These are phyloP conservation scores for Malthinus seriepunctatus DNA, from an alignment of 2,888 invertebrate genomes.

Conservation along the genomic window DNA sequence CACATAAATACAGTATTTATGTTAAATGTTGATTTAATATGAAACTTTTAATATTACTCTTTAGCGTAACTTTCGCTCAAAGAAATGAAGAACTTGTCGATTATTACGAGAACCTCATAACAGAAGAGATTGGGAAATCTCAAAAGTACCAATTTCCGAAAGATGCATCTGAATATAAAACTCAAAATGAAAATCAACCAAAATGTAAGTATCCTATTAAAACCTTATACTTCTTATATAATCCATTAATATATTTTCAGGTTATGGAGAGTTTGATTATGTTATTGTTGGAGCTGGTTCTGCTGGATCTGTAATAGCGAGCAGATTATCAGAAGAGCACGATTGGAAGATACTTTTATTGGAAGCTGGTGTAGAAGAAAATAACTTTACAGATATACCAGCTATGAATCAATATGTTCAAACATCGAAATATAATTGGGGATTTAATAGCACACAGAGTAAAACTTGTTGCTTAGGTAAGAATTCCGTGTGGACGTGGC, in stretches of 20 bases:
- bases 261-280: background rate
- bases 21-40: background rate
- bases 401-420: background rate
- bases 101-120: background rate
- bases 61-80: no score
- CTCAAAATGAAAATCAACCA: background rate
- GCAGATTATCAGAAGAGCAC: no score
- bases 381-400: background rate
- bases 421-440: background rate
- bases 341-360: no score
- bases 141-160: background rate
- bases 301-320: no score
- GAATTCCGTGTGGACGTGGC: no score
- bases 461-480: slow-evolving; percentile 13
- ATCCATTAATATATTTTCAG: background rate
- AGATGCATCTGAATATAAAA: background rate
- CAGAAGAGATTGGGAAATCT: background rate
- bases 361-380: background rate
- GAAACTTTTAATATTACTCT: background rate
- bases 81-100: background rate
- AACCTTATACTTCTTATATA: background rate
- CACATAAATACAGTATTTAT: no score
- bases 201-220: background rate
- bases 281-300: no score
- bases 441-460: no score